phyloP scores from a whole-genome alignment of 2,888 invertebrate genomes.

The Serripes groenlandicus region DNA sequence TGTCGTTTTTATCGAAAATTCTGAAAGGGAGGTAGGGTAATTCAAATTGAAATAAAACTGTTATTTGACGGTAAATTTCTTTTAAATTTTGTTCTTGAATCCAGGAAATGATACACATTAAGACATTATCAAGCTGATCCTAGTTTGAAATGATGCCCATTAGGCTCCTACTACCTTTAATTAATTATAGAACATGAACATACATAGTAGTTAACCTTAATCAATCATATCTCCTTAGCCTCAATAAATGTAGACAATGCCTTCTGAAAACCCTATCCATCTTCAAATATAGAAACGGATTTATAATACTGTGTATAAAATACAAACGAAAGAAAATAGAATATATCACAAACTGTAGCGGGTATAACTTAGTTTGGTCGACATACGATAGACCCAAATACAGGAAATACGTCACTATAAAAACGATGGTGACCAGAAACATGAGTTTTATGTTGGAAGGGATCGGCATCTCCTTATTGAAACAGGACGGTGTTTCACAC shows the following conservation, averaged over 20 bases:
- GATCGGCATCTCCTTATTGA: conserved; percentile 29
- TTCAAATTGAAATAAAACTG: too few relatives aligned
- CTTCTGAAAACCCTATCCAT: conserved; percentile 57
- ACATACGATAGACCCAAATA: conserved; percentile 52
- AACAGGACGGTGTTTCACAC: conserved; percentile 23
- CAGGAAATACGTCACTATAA: conserved; percentile 53
- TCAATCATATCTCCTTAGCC: not conserved
- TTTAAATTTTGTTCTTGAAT: too few relatives aligned
- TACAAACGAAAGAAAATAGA: conserved; percentile 51
- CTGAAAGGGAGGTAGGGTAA: too few relatives aligned
- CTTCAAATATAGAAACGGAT: conserved; percentile 56
- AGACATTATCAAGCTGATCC: too few relatives aligned
- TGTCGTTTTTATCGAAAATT: too few relatives aligned
- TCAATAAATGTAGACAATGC: conserved; percentile 24
- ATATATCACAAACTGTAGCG: conserved; percentile 49
- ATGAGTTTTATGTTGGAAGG: conserved; percentile 57
- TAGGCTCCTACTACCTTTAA: too few relatives aligned
- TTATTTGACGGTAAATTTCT: too few relatives aligned
- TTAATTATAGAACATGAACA: too few relatives aligned
- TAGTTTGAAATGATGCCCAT: too few relatives aligned
- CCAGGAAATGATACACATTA: too few relatives aligned
- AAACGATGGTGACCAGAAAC: conserved; percentile 58
- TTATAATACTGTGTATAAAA: conserved; percentile 61
- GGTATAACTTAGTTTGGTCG: conserved; percentile 50
- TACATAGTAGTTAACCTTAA: too few relatives aligned